A percentile compares a stretch with the other conserved stretches of the same genome.
Conservation (phyloP, 1,140 invertebrate genomes). For the Lineus longissimus region DNA sequence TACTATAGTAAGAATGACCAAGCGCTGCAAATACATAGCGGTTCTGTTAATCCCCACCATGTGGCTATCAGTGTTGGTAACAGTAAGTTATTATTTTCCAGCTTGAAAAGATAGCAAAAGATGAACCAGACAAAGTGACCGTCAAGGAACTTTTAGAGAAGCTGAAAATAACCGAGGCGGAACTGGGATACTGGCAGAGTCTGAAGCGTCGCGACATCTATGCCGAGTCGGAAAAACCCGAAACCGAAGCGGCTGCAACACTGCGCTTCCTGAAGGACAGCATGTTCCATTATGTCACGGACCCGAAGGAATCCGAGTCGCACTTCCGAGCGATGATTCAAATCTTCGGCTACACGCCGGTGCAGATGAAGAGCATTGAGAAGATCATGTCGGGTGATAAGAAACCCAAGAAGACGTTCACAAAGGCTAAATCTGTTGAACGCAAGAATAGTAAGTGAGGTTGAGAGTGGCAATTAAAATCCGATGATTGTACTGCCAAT, state of each 20-base stretch:
- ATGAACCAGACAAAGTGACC: slow-evolving; percentile 5
- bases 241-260: slow-evolving; percentile 38
- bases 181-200: slow-evolving; percentile 43
- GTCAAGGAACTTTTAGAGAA: slow-evolving; percentile 29
- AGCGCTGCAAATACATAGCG: neutral
- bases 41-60: neutral
- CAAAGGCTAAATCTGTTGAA: neutral
- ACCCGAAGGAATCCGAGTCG: slow-evolving; percentile 29
- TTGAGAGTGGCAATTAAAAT: too few species aligned
- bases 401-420: slow-evolving; percentile 6
- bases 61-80: too few species aligned
- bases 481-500: too few species aligned
- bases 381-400: slow-evolving; percentile 16
- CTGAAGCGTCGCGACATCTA: slow-evolving; percentile 34
- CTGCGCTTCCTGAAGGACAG: slow-evolving; percentile 39
- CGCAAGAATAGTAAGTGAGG: too few species aligned
- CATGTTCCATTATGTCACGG: slow-evolving; percentile 39
- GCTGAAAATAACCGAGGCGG: slow-evolving; percentile 30
- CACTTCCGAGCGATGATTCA: slow-evolving; percentile 38
- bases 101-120: slow-evolving; percentile 7
- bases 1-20: too few species aligned
- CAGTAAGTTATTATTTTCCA: neutral
- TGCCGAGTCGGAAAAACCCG: slow-evolving; percentile 28
- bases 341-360: slow-evolving; percentile 37
- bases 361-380: slow-evolving; percentile 35